Base-by-base conservation (phyloP, 2,113 vertebrate genomes). In the Columbina picui region DNA sequence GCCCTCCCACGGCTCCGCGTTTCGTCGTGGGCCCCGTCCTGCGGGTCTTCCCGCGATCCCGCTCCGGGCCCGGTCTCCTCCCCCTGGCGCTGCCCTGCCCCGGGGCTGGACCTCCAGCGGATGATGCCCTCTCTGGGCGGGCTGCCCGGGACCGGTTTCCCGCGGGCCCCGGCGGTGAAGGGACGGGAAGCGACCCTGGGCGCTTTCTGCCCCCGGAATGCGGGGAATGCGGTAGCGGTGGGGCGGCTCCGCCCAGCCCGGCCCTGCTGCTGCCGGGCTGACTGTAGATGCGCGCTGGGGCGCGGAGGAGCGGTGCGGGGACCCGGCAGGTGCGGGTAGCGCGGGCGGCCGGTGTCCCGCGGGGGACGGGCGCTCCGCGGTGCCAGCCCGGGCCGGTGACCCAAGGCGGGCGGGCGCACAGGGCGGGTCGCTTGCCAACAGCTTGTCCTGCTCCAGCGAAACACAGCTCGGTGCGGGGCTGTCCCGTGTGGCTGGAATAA, bases 391-490 rank as follows among this genome's bases (percentile, higher is more conserved):
- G 12, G 56, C 43, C 27, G 1, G 11, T 7, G 56, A 20, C 23
- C 39, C 10, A 1, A 20, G 63, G 39, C 41, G 3, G 53, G 30
- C 12, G 21, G 8, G 59, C 2, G 41, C 10, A 19, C 20, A 0
- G 34, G 22, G 63, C 8, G 10, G 26, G 52, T 4, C 3, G 8
- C 39, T 26, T 21, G 19, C 15, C 36, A 2, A 1, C 16, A 14
- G 50, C 29, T 34, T 4, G 19, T 22, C 9, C 3, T 5, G 65
- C 6, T 53, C 5, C 8, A 2, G n/a, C 1, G 17, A 19, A 41
- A 10, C 14, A 1, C 29, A 2, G 14, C 45, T 17, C 1, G 41
- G 50, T 6, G 69, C 19, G 0, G 1, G 2, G 49, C 41, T 17
- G 55, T 3, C 12, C 7, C 1, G 2, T 9, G 79, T 5, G 34